phyloP scores from a whole-genome alignment of 2,888 invertebrate species.

The Agelastica alni region DNA sequence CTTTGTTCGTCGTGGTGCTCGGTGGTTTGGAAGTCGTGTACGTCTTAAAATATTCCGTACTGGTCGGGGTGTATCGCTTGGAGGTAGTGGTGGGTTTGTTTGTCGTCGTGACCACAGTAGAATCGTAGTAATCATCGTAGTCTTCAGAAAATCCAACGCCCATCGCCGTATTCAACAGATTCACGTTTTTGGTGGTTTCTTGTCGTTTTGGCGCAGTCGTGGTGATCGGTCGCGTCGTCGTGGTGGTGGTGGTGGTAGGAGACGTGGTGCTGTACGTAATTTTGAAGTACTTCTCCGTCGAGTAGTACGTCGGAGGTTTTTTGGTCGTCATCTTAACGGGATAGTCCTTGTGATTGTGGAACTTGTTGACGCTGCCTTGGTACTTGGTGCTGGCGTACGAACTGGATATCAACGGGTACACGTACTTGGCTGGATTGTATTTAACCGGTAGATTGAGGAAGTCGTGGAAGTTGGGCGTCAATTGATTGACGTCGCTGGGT shows the following conservation, averaged over 20 bases:
- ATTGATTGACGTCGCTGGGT: constrained; percentile 66
- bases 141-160: constrained; percentile 50
- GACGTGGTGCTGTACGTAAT: constrained; percentile 37
- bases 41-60: constrained; percentile 41
- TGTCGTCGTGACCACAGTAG: constrained; percentile 26
- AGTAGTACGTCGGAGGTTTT: constrained; percentile 54
- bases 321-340: constrained; percentile 47
- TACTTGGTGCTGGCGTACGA: constrained; percentile 75
- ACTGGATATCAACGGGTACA: constrained; percentile 70
- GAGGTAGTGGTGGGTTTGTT: constrained; percentile 20
- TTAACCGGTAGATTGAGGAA: constrained; percentile 70
- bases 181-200: constrained; percentile 45
- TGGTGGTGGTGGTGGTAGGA: constrained; percentile 18
- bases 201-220: constrained; percentile 39
- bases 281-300: constrained; percentile 42
- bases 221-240: constrained; percentile 38
- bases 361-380: constrained; percentile 66
- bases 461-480: constrained; percentile 69
- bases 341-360: constrained; percentile 58
- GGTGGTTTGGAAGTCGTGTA: constrained; percentile 46
- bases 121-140: constrained; percentile 44
- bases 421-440: constrained; percentile 70
- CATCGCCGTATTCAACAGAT: constrained; percentile 50
- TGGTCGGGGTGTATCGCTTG: constrained; percentile 36
- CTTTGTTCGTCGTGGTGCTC: constrained; percentile 53